These are phyloP conservation scores for Catamblyrhynchus diadema DNA, from an alignment of 2,797 vertebrate species.

Conservation along the genomic window DNA sequence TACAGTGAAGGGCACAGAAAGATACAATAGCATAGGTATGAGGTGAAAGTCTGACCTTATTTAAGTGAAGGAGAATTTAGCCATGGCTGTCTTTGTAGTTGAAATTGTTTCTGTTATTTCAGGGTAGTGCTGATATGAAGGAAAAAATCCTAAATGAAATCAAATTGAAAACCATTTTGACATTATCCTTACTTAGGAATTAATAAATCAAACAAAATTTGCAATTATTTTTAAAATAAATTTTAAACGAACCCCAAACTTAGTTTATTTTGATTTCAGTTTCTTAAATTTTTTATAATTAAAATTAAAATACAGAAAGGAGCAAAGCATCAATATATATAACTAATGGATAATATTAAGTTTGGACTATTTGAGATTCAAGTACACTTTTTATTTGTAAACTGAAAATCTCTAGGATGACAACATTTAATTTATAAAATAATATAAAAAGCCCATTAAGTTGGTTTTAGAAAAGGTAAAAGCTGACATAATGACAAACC, in stretches of 20 bases:
- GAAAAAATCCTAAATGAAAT: not conserved
- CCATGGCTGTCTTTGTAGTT: not conserved
- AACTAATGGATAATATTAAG: not conserved
- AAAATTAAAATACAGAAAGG: not conserved
- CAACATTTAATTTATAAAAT: not conserved
- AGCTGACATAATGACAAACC: not conserved
- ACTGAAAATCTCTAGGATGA: not conserved
- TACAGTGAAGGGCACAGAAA: not conserved
- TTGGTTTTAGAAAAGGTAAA: not conserved
- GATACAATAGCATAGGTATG: not conserved
- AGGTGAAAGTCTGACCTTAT: not conserved
- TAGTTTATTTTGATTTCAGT: not conserved
- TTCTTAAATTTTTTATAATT: not conserved
- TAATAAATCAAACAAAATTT: not conserved
- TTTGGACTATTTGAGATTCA: not conserved
- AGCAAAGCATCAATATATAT: not conserved
- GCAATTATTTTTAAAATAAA: not conserved
- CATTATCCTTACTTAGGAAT: not conserved
- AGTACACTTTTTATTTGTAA: not conserved
- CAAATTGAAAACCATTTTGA: not conserved
- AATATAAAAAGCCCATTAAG: not conserved
- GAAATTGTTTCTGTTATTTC: not conserved
- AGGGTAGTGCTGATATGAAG: not conserved
- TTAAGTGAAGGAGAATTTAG: not conserved
- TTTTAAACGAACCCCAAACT: accelerated